These are phyloP conservation scores for Phalanger gymnotis DNA, from an alignment of 2,797 vertebrate genomes.

Conservation along the genomic window DNA sequence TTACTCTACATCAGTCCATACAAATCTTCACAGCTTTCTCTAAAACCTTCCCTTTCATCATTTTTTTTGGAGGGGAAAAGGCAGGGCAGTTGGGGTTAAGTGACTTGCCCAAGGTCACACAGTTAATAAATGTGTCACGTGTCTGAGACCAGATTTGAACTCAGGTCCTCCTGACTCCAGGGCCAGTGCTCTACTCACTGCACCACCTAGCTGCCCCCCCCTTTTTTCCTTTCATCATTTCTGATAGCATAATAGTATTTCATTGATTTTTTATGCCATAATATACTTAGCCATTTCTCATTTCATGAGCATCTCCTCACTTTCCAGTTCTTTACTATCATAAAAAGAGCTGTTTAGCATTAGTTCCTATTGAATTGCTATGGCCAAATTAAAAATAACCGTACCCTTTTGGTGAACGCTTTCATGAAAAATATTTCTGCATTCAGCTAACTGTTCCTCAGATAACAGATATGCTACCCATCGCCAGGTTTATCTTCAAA, in stretches of 20 bases:
- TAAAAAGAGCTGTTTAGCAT: background rate
- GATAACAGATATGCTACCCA: background rate
- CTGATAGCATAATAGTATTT: background rate
- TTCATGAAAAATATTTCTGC: background rate
- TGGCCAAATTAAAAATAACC: background rate
- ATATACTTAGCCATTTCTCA: background rate
- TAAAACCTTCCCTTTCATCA: background rate
- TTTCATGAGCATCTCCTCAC: background rate
- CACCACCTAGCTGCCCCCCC: no score
- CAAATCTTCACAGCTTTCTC: background rate
- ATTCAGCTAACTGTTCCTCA: background rate
- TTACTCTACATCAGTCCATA: background rate
- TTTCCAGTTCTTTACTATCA: background rate
- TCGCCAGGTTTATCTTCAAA: no score
- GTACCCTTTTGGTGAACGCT: background rate
- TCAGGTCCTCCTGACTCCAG: no score
- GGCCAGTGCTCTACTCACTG: no score
- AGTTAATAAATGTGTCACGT: no score
- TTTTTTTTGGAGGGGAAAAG: no score
- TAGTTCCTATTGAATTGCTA: background rate
- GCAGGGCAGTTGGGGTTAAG: no score
- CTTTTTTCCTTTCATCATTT: background rate
- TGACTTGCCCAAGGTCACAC: no score
- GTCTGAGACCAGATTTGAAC: no score
- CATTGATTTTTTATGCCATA: background rate